These are phyloP conservation scores for Nasua narica DNA, from an alignment of 2,797 vertebrate species.

Conservation along the genomic window DNA sequence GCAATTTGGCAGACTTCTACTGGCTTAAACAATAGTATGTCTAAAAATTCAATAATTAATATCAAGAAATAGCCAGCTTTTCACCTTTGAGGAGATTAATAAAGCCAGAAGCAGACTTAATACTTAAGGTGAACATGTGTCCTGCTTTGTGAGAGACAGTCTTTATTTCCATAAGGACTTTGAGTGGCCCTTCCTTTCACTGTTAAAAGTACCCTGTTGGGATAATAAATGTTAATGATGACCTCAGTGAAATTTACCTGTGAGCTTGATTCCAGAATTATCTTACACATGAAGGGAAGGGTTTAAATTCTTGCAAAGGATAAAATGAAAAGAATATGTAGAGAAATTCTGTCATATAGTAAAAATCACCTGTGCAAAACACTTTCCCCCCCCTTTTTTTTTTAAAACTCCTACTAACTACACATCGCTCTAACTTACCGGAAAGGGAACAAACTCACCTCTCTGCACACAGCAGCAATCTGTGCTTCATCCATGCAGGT, in stretches of 20 bases:
- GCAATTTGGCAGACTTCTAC: neutral
- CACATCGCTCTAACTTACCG: neutral
- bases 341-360: neutral
- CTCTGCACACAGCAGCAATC: conserved; percentile 97
- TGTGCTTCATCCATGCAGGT: conserved; percentile 99
- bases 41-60: neutral
- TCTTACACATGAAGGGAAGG: neutral
- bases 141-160: neutral
- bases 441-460: conserved; percentile 83
- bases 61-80: neutral
- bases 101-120: neutral
- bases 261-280: neutral
- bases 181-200: neutral
- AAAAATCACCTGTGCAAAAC: neutral
- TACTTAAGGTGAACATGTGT: neutral
- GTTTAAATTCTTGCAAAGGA: neutral
- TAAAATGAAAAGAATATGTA: neutral
- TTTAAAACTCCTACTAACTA: neutral
- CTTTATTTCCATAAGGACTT: neutral
- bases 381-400: neutral
- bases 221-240: neutral
- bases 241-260: neutral
- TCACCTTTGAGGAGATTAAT: neutral
- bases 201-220: neutral
- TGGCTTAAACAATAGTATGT: neutral